Evolutionary conservation across 2,888 invertebrate genomes (phyloP), one percentile per base, ranked within the genome.

Genomic region (Nemotelus pantherinus): DNA sequence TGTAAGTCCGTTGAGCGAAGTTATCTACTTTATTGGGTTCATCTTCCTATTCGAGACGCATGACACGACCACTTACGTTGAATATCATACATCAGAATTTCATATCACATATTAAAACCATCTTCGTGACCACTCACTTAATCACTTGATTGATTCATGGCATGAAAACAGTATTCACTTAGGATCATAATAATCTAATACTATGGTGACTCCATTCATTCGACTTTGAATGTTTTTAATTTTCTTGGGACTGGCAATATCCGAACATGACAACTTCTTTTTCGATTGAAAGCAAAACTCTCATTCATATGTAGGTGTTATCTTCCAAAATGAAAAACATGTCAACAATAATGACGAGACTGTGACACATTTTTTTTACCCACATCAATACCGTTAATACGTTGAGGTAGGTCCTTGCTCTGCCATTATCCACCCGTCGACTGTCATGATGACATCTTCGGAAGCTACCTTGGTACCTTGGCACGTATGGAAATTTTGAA

Each of bases 371-470:
- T 25, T 50, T 25, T 9, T 5, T 55, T 2, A 10, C 3, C 9
- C 70, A 53, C 2, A n/a, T 7, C 55, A 39, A 70, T 25, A 70
- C 70, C 53, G 53, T 41, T 55, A 53, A 50, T 70, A 39, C 10
- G 43, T 70, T 70, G 41, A n/a, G 70, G 55, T 70, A 70, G 70
- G 70, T 70, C 55, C 43, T 55, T 10, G 25, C 70, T 55, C 7
- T 70, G 70, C 39, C 55, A 60, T 55, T 53, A 41, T 45, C 3
- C n/a, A 3, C 43, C 9, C 43, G 70, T 53, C 70, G 39, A 25
- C 55, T 25, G 25, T 25, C 25, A 25, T 25, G 25, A 25, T 25
- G 55, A 41, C 3, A 9, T 39, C 43, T 47, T 39, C 43, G 53
- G 53, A 68, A 25, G 48, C 25, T 53, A 55, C 55, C 41, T 6